phyloP scores from a whole-genome alignment of 2,113 vertebrate genomes.

The Apeltes quadracus region DNA sequence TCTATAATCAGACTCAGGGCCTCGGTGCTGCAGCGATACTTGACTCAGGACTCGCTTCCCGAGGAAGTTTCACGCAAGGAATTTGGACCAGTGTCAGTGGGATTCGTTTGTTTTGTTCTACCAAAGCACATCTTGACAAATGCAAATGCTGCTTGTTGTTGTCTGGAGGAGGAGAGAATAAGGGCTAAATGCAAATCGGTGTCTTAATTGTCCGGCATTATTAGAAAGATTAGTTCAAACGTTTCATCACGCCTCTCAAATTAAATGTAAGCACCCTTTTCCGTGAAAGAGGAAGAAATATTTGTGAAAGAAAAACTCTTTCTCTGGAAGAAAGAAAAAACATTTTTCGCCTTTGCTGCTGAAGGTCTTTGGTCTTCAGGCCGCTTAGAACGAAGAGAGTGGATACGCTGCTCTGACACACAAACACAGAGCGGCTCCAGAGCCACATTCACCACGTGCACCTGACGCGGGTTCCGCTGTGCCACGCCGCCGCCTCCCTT shows the following conservation, averaged over 20 bases:
- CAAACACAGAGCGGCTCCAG: slow-evolving; percentile 18
- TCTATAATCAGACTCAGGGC: slow-evolving; percentile 79
- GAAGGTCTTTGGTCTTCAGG: neutral
- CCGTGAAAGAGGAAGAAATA: no score
- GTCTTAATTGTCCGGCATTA: neutral
- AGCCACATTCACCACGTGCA: slow-evolving; percentile 10
- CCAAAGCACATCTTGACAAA: slow-evolving; percentile 27
- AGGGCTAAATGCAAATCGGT: neutral
- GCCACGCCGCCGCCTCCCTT: slow-evolving; percentile 49
- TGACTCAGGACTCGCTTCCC: slow-evolving; percentile 66
- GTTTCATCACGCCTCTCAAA: no score
- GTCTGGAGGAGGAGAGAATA: neutral
- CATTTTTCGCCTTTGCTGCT: neutral
- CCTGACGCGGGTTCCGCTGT: slow-evolving; percentile 62
- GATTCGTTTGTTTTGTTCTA: slow-evolving; percentile 27
- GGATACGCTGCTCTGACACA: neutral
- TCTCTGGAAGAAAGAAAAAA: no score
- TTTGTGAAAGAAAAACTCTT: no score
- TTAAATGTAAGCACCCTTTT: slow-evolving; percentile 25
- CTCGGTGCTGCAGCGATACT: slow-evolving; percentile 64
- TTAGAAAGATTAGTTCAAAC: neutral
- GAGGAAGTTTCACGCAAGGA: slow-evolving; percentile 50
- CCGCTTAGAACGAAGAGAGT: neutral
- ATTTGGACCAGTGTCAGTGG: slow-evolving; percentile 41
- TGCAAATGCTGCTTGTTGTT: neutral